Conservation (phyloP, 2,888 invertebrate species). For the Nemapogon koenigi region DNA sequence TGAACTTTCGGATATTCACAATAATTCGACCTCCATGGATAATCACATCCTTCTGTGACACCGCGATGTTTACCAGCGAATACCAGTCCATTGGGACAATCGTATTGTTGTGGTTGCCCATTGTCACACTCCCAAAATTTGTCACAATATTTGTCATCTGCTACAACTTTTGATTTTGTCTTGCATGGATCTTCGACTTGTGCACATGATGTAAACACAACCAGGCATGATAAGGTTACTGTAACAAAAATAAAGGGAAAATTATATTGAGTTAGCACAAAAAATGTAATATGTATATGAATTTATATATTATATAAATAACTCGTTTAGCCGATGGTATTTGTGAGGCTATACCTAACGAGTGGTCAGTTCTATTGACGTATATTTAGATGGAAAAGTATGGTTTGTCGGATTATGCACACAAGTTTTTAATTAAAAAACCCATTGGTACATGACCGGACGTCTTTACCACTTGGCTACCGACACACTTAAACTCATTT, state of each 20-base stretch:
- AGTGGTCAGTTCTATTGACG: no score
- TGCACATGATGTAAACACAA: constrained; percentile 29
- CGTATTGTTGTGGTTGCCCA: constrained; percentile 82
- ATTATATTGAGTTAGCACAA: no score
- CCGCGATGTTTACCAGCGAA: constrained; percentile 89
- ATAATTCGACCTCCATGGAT: constrained; percentile 88
- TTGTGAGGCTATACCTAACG: no score
- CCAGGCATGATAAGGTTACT: constrained; percentile 21
- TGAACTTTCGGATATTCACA: constrained; percentile 70
- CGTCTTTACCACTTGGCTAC: no score
- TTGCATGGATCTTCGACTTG: constrained; percentile 82
- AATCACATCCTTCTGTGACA: constrained; percentile 89
- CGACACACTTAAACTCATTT: no score
- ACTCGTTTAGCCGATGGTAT: no score
- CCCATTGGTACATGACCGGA: no score
- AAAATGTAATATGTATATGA: neutral
- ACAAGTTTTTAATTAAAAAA: no score
- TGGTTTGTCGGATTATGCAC: no score
- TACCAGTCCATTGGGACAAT: constrained; percentile 90
- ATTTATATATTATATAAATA: neutral
- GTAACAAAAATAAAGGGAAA: no score
- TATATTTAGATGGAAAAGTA: no score
- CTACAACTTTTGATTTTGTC: constrained; percentile 75
- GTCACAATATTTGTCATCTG: constrained; percentile 80
- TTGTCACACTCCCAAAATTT: constrained; percentile 87